phyloP scores from a whole-genome alignment of 2,888 invertebrate species.

The Geophilus truncorum region DNA sequence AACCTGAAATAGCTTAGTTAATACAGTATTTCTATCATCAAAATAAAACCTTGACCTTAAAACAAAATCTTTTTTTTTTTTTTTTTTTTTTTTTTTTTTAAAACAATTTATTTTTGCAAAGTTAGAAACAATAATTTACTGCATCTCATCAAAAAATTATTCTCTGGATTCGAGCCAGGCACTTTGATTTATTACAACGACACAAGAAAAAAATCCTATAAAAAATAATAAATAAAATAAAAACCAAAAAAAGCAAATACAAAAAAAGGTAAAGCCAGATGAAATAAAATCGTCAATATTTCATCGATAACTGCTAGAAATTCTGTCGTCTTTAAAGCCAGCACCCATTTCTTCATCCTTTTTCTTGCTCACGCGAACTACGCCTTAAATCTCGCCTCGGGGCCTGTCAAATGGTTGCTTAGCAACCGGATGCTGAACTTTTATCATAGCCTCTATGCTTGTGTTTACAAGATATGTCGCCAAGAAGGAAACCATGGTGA shows the following conservation, averaged over 20 bases:
- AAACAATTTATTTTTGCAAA: background rate
- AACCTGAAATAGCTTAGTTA: background rate
- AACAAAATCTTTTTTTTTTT: no score
- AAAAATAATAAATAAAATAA: background rate
- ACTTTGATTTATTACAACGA: background rate
- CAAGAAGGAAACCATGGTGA: slow-evolving; percentile 28
- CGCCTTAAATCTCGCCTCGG: background rate
- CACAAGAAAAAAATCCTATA: background rate
- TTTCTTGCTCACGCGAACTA: background rate
- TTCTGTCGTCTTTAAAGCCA: background rate
- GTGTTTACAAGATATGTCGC: slow-evolving; percentile 31
- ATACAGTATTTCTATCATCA: background rate
- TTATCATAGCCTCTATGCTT: slow-evolving; percentile 28
- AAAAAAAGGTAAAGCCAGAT: no score
- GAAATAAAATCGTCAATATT: background rate
- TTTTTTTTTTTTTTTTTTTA: no score
- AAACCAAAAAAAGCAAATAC: background rate
- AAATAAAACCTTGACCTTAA: background rate
- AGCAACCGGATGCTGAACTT: slow-evolving; percentile 30
- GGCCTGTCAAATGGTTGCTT: slow-evolving; percentile 28
- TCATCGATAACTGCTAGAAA: background rate
- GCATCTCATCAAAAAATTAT: background rate
- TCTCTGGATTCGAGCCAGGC: background rate
- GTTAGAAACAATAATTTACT: background rate
- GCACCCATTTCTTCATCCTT: background rate